Conservation (phyloP, 1,140 invertebrate species). For the Platorchestia sp. region DNA sequence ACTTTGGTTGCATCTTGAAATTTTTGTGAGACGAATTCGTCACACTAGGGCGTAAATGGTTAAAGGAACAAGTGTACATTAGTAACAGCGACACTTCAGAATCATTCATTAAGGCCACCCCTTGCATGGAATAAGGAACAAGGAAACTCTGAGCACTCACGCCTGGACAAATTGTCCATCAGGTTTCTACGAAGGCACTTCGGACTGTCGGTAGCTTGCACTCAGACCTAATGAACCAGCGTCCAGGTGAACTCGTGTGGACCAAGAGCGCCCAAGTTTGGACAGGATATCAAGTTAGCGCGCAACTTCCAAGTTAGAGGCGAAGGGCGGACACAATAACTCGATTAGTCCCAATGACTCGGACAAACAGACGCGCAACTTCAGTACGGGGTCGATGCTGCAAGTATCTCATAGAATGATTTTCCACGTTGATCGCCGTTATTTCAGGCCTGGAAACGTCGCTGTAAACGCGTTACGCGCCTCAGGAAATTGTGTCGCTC, state of each 20-base stretch:
- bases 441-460: neutral
- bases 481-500: slow-evolving; percentile 30
- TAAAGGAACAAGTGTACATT: neutral
- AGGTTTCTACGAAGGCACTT: neutral
- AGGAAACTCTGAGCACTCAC: neutral
- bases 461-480: neutral
- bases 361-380: slow-evolving; percentile 6
- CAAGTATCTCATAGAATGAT: slow-evolving; percentile 38
- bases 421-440: neutral
- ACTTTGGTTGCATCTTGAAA: neutral
- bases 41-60: neutral
- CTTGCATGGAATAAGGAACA: neutral
- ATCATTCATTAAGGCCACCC: neutral
- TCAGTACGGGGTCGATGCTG: neutral
- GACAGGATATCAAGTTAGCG: slow-evolving; percentile 16
- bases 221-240: slow-evolving; percentile 1
- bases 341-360: slow-evolving; percentile 11
- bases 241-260: slow-evolving; percentile 9
- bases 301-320: slow-evolving; percentile 9
- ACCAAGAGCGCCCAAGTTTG: neutral
- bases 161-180: neutral
- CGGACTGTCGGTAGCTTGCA: neutral
- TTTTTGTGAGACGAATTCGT: neutral
- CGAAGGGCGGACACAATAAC: neutral
- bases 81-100: neutral